phyloP scores from a whole-genome alignment of 2,888 invertebrate species.

The Drosophila testacea region DNA sequence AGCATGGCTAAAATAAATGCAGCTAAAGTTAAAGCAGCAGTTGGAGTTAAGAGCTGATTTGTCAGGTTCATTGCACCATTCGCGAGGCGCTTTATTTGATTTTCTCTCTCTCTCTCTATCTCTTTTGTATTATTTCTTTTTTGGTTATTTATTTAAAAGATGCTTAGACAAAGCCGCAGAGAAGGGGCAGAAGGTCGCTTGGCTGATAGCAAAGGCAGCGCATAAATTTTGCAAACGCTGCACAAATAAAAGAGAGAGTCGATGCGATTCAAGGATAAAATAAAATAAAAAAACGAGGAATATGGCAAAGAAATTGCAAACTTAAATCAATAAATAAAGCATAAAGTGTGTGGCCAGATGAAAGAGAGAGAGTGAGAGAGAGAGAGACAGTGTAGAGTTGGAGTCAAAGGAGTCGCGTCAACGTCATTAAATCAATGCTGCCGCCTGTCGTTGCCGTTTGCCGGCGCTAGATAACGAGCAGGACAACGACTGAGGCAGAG shows the following conservation, averaged over 20 bases:
- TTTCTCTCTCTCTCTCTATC: neutral
- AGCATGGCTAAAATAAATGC: constrained; percentile 29
- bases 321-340: constrained; percentile 83
- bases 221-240: constrained; percentile 79
- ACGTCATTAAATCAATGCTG: constrained; percentile 84
- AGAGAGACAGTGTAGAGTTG: constrained; percentile 6
- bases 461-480: constrained; percentile 78
- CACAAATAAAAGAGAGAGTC: constrained; percentile 60
- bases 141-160: constrained; percentile 76
- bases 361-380: neutral
- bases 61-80: constrained; percentile 63
- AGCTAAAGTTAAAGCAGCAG: constrained; percentile 1
- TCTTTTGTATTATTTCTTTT: constrained; percentile 27
- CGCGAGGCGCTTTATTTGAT: constrained; percentile 34
- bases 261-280: constrained; percentile 18
- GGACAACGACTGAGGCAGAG: constrained; percentile 39
- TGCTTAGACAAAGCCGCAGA: constrained; percentile 66
- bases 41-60: neutral
- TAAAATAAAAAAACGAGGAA: constrained; percentile 32
- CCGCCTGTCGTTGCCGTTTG: constrained; percentile 58
- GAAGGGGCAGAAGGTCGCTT: constrained; percentile 3
- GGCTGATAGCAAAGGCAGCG: constrained; percentile 59
- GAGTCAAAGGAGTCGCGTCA: constrained; percentile 72
- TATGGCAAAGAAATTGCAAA: constrained; percentile 73
- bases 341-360: constrained; percentile 50